Percentiles rank a stretch among this genome's conserved stretches.
Conservation (phyloP, 53 echinoderm and acorn worm species). For the Patiria pectinifera region DNA sequence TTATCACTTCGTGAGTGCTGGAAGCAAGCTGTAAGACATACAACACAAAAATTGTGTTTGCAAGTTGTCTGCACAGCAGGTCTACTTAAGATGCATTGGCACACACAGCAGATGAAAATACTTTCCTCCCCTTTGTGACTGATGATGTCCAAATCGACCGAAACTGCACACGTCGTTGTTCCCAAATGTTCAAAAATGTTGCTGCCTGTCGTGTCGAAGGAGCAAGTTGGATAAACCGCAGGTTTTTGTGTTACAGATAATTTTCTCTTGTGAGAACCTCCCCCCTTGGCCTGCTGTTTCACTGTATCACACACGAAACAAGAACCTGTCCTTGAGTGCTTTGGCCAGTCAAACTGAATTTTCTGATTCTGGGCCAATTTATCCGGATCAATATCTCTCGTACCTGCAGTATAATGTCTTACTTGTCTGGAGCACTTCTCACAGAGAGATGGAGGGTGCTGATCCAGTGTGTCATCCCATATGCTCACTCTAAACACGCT, state of each 20-base stretch:
- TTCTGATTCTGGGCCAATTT: no score
- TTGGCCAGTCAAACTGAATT: no score
- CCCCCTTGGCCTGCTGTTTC: no score
- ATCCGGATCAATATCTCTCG: no score
- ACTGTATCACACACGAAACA: no score
- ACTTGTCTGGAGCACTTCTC: no score
- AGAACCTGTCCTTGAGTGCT: no score
- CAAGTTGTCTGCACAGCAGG: not conserved
- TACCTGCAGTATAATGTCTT: no score
- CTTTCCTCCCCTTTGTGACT: slow-evolving; percentile 13
- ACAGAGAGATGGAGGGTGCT: not conserved
- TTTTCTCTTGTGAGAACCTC: no score
- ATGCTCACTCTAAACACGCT: not conserved
- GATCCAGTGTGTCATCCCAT: not conserved
- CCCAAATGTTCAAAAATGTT: not conserved
- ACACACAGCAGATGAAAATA: slow-evolving; percentile 1
- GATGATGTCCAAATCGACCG: not conserved
- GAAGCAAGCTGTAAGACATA: not conserved
- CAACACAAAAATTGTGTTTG: not conserved
- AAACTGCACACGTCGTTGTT: not conserved
- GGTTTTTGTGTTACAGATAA: no score
- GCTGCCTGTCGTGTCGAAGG: no score
- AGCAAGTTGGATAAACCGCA: no score
- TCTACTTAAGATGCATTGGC: slow-evolving; percentile 4
- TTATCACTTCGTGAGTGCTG: slow-evolving; percentile 1